Evolutionary conservation across 2,113 vertebrate genomes (phyloP), one percentile per base, ranked within the genome.

Genomic region (Salminus brasiliensis): DNA sequence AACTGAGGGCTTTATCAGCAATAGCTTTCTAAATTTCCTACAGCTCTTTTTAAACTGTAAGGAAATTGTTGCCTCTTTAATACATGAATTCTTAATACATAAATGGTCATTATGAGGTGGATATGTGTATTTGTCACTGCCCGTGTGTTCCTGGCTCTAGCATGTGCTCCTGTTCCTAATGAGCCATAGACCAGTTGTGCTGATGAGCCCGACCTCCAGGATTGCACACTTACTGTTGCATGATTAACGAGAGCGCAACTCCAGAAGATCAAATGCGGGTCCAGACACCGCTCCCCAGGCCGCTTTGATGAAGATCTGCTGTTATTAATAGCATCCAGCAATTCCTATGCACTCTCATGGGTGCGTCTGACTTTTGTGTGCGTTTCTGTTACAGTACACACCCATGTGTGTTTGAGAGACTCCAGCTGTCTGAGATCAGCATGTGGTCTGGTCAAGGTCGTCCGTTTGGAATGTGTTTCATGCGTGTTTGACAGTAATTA

Each of bases 401-500:
- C 45, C 18, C 45, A 36, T 30, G 80, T 72, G 60, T 67, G 67
- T 75, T 52, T 71, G 47, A 30, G 62, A 73, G 68, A 63, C 69
- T 85, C 81, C 77, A 75, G 77, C 83, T 72, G 76, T 66, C 72
- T 3, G 70, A 49, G 76, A 41, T 4, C 78, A 78, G 81, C 78
- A 18, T 80, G 84, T 72, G 79, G 65, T 53, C 47, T 43, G 79
- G 83, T 86, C 85, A 88, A 86, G 85, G 87, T 85, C 86, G 66
- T 82, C 45, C 23, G 30, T 59, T 74, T 80, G 74, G 79, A 81
- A 75, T 72, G 68, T 74, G 70, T 80, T 83, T 79, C 23, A 68
- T 52, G 76, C 66, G 53, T 52, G 55, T 80, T 59, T 77, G 87
- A 85, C 83, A 78, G 85, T 86, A 83, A 88, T 88, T 85, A 86